A percentile compares a stretch with the other conserved stretches of the same genome.
phyloP scores from a whole-genome alignment of 2,888 invertebrate genomes.

The Serrognathus titanus region DNA sequence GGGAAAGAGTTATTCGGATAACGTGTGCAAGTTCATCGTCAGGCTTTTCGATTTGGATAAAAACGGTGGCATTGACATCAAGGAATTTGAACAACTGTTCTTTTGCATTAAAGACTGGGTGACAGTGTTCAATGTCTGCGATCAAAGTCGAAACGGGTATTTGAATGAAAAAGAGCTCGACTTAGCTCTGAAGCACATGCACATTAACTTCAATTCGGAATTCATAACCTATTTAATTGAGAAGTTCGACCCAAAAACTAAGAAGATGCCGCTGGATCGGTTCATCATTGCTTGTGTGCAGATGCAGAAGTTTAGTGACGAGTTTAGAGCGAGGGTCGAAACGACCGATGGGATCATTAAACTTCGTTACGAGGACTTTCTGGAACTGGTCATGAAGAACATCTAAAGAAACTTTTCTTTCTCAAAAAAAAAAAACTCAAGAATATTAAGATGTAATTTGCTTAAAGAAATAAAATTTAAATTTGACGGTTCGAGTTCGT shows the following conservation, averaged over 20 bases:
- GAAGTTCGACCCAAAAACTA: conserved; percentile 63
- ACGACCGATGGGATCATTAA: conserved; percentile 38
- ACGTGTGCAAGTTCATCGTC: conserved; percentile 83
- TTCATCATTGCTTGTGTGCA: conserved; percentile 44
- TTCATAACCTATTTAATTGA: conserved; percentile 71
- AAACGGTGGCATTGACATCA: conserved; percentile 77
- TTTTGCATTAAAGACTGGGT: conserved; percentile 88
- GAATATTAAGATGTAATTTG: no score
- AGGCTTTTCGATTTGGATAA: conserved; percentile 86
- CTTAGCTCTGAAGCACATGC: conserved; percentile 59
- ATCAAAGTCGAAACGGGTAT: conserved; percentile 76
- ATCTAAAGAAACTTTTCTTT: no score
- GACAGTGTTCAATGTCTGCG: conserved; percentile 77
- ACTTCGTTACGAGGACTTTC: conserved; percentile 45
- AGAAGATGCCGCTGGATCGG: conserved; percentile 47
- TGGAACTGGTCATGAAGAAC: conserved; percentile 47
- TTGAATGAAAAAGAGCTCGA: conserved; percentile 77
- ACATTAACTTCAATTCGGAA: conserved; percentile 76
- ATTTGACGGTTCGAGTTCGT: no score
- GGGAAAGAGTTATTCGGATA: conserved; percentile 72
- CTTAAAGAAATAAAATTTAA: no score
- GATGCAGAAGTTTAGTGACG: conserved; percentile 43
- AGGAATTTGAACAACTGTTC: conserved; percentile 82
- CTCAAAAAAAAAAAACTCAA: no score
- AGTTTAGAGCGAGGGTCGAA: conserved; percentile 40